phyloP scores from a whole-genome alignment of 2,888 invertebrate genomes.

The Zaprionus lineosus region DNA sequence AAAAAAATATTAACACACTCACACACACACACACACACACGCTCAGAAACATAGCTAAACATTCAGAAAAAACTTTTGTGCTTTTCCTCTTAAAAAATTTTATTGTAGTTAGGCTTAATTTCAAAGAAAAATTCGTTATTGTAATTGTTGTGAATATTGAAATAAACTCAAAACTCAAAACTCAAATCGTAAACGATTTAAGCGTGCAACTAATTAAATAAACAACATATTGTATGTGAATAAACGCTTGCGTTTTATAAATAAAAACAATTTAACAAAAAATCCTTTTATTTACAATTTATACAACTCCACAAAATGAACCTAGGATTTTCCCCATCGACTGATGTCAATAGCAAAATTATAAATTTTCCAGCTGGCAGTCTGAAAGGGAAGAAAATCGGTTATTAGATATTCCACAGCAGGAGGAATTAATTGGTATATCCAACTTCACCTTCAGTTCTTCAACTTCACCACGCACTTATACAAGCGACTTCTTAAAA shows the following conservation, averaged over 20 bases:
- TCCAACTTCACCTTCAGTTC: no score
- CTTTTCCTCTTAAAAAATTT: constrained; percentile 74
- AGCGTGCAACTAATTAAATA: constrained; percentile 54
- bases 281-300: constrained; percentile 37
- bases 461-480: no score
- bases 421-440: no score
- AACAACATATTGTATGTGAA: constrained; percentile 73
- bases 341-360: no score
- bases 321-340: neutral
- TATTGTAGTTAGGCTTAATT: constrained; percentile 77
- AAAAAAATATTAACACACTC: constrained; percentile 18
- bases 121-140: constrained; percentile 77
- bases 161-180: constrained; percentile 52
- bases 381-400: no score
- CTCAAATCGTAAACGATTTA: constrained; percentile 68
- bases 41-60: constrained; percentile 15
- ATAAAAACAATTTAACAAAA: constrained; percentile 23
- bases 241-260: constrained; percentile 57
- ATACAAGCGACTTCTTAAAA: no score
- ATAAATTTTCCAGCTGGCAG: no score
- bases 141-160: constrained; percentile 78
- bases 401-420: no score
- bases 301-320: constrained; percentile 32
- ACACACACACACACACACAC: constrained; percentile 11
- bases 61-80: constrained; percentile 70